phyloP scores from a whole-genome alignment of 37 sponge, comb jelly and placozoan species.

The Oscarella lobularis region DNA sequence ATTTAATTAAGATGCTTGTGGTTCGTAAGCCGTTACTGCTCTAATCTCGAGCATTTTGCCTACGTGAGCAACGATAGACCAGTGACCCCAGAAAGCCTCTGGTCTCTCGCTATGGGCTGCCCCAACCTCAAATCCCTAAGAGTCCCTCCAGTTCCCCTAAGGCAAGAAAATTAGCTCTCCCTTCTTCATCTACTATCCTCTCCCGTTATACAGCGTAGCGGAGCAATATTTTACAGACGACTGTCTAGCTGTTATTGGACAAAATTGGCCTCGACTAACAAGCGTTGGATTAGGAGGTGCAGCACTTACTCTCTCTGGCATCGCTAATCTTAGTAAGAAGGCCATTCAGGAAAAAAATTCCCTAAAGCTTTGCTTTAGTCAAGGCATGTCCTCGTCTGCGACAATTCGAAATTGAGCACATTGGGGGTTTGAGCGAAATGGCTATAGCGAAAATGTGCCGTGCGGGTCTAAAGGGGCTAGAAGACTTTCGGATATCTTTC shows the following conservation, averaged over 20 bases:
- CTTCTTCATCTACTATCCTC: background rate
- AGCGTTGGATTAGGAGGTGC: background rate
- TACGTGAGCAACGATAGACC: background rate
- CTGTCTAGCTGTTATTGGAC: background rate
- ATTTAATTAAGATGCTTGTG: background rate
- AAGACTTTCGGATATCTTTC: background rate
- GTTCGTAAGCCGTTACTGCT: background rate
- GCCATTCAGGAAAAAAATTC: too few species aligned
- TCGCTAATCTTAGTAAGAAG: too few species aligned
- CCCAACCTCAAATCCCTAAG: background rate
- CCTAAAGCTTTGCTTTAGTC: too few species aligned
- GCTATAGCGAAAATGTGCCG: background rate
- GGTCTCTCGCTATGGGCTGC: background rate
- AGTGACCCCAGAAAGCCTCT: background rate
- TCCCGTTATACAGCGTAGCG: background rate
- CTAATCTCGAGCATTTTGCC: background rate
- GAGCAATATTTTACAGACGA: background rate
- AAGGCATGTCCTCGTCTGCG: background rate
- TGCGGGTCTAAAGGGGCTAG: background rate
- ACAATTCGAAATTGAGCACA: background rate
- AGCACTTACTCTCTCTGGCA: background rate
- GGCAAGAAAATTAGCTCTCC: too few species aligned
- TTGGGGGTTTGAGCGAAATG: background rate
- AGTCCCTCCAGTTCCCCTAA: background rate
- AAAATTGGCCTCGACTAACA: background rate